Conservation (phyloP, 2,113 vertebrate genomes). For the Otocyon megalotis region DNA sequence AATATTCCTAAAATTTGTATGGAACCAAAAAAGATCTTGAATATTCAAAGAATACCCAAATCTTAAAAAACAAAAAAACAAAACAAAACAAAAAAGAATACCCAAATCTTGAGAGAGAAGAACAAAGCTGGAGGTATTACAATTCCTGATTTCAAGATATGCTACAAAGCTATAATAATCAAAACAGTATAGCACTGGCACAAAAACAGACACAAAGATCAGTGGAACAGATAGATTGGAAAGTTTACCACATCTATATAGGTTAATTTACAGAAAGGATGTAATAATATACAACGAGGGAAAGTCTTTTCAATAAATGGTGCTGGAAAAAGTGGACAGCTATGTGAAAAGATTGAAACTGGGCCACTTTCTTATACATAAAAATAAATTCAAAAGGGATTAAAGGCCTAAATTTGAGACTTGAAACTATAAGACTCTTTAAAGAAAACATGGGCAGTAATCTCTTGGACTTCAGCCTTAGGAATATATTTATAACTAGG, state of each 20-base stretch:
- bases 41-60: neutral
- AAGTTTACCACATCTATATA: neutral
- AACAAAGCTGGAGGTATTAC: neutral
- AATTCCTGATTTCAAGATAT: neutral
- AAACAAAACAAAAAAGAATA: too few relatives aligned
- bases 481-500: neutral
- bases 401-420: neutral
- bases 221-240: neutral
- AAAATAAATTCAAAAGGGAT: neutral
- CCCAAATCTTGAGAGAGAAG: neutral
- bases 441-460: neutral
- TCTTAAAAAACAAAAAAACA: too few relatives aligned
- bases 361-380: neutral
- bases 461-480: neutral
- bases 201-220: neutral
- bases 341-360: neutral
- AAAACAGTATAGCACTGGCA: neutral
- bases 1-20: neutral
- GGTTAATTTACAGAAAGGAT: neutral
- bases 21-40: neutral
- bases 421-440: neutral
- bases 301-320: neutral
- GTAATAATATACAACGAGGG: neutral
- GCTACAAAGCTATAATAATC: neutral
- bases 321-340: neutral